These are phyloP conservation scores for Eurytoma adleriae DNA, from an alignment of 2,888 invertebrate species.

Conservation along the genomic window DNA sequence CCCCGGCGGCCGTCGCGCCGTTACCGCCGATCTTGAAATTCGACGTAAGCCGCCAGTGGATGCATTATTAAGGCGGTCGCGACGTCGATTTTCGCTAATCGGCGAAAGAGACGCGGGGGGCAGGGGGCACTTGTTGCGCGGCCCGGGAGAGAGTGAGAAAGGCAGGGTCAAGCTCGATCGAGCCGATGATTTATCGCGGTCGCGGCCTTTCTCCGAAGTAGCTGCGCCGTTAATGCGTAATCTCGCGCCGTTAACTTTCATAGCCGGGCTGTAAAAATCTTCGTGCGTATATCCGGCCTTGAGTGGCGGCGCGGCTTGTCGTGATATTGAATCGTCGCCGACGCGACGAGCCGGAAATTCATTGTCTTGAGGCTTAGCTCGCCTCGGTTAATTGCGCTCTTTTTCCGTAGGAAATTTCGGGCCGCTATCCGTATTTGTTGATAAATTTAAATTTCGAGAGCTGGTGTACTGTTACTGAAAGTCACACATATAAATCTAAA, in stretches of 20 bases:
- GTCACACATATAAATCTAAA: too few species aligned
- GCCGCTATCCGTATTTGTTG: too few species aligned
- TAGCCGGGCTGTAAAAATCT: conserved; percentile 15
- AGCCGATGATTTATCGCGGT: conserved; percentile 6
- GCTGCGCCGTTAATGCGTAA: background rate
- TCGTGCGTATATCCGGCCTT: background rate
- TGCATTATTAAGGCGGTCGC: conserved; percentile 32
- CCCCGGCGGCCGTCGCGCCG: conserved; percentile 13
- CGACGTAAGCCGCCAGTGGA: background rate
- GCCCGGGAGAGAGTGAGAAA: background rate
- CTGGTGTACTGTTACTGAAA: too few species aligned
- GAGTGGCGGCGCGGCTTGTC: background rate
- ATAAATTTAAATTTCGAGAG: too few species aligned
- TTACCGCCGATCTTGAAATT: background rate
- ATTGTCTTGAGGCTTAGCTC: too few species aligned
- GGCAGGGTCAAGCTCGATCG: background rate
- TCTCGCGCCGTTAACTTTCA: conserved; percentile 21
- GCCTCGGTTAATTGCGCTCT: background rate
- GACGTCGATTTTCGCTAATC: conserved; percentile 36
- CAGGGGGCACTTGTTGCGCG: conserved; percentile 39
- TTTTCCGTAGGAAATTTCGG: too few species aligned
- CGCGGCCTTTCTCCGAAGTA: background rate
- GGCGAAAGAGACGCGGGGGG: background rate
- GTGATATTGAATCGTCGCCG: too few species aligned
- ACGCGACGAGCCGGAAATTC: too few species aligned